A percentile compares a stretch with the other conserved stretches of the same genome.
Evolutionary conservation across 2,113 vertebrate genomes (phyloP).

Genomic region (Numida meleagris): DNA sequence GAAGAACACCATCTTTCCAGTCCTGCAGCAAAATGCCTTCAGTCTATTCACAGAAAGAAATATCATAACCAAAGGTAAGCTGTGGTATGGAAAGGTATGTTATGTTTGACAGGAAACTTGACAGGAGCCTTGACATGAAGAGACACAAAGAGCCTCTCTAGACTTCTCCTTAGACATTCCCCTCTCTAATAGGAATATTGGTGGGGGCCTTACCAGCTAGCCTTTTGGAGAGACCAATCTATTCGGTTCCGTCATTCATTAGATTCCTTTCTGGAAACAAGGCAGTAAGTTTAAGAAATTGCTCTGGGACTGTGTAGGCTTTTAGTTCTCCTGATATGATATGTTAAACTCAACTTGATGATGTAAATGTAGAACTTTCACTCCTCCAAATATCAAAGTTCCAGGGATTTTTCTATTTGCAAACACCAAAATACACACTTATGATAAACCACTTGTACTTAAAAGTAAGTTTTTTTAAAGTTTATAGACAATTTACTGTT

Average conservation of each 20-base stretch:
- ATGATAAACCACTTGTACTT: neutral
- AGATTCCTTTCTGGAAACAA: neutral
- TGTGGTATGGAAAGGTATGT: neutral
- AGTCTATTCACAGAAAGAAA: neutral
- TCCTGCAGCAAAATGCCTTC: neutral
- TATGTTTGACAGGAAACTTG: neutral
- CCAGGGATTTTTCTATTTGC: neutral
- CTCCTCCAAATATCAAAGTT: neutral
- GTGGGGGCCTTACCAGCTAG: accelerated
- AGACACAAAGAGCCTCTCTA: neutral
- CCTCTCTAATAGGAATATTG: accelerated
- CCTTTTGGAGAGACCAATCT: neutral
- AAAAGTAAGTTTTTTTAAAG: neutral
- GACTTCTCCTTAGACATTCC: neutral
- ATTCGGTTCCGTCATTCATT: neutral
- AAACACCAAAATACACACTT: neutral
- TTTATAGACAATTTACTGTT: neutral
- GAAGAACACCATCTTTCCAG: neutral
- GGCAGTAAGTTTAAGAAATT: neutral
- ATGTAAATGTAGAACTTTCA: neutral
- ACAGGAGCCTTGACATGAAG: neutral
- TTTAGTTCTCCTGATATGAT: neutral
- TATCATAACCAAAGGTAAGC: neutral
- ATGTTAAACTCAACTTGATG: neutral
- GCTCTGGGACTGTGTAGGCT: neutral